These are phyloP conservation scores for Heterotilapia buettikoferi DNA, from an alignment of 2,113 vertebrate species.

Conservation along the genomic window DNA sequence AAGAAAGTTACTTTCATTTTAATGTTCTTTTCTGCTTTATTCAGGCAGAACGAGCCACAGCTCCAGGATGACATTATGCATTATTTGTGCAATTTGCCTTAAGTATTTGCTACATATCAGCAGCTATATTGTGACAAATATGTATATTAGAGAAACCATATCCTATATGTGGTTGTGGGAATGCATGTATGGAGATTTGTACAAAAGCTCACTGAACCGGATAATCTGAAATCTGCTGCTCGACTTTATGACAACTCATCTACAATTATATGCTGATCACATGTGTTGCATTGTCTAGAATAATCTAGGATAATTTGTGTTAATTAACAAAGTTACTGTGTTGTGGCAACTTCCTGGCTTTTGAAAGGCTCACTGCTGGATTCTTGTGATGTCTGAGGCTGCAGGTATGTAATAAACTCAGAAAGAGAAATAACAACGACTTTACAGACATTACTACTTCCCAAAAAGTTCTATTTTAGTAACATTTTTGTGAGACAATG, in stretches of 20 bases:
- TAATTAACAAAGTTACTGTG: background rate
- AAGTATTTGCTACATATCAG: background rate
- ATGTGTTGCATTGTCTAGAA: background rate
- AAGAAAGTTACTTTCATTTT: background rate
- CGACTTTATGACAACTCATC: background rate
- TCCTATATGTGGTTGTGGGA: background rate
- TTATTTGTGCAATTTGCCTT: background rate
- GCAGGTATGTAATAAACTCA: background rate
- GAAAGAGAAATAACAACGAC: background rate
- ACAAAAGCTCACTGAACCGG: background rate
- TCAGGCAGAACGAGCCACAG: accelerated
- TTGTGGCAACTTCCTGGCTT: background rate
- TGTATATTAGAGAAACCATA: background rate
- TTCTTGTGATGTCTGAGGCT: background rate
- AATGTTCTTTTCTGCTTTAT: background rate
- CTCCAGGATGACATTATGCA: background rate
- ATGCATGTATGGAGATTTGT: background rate
- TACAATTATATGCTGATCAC: background rate
- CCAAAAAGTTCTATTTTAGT: background rate
- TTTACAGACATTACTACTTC: background rate
- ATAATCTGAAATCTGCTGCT: background rate
- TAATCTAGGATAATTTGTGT: background rate
- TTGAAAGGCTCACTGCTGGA: background rate
- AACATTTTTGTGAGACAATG: background rate
- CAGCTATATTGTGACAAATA: background rate